These are phyloP conservation scores for Muntiacus muntjak DNA, from an alignment of 2,113 vertebrate species.

Conservation along the genomic window DNA sequence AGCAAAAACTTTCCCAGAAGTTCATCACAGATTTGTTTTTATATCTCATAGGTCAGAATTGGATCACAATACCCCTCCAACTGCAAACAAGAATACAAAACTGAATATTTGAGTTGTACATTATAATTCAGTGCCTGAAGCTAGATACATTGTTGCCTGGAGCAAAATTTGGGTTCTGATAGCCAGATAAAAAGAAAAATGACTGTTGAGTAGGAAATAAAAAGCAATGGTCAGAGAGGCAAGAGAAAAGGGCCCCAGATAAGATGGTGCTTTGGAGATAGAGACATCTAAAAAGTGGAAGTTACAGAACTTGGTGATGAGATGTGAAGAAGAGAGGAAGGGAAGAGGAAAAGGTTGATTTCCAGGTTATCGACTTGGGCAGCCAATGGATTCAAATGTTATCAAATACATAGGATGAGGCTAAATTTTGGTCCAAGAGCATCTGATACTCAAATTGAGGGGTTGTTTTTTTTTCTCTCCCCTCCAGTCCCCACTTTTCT, in stretches of 20 bases:
- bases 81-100: background rate
- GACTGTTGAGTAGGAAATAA: background rate
- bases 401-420: background rate
- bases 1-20: background rate
- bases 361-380: background rate
- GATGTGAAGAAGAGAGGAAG: background rate
- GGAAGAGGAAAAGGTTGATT: background rate
- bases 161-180: background rate
- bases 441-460: rapidly evolving
- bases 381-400: background rate
- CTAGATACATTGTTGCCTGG: background rate
- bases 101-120: background rate
- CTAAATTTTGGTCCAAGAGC: background rate
- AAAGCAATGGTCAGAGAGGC: background rate
- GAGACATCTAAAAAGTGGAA: background rate
- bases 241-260: background rate
- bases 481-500: background rate
- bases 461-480: background rate
- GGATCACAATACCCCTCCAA: background rate
- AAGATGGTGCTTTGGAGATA: background rate
- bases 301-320: background rate
- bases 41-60: background rate
- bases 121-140: background rate
- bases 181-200: background rate
- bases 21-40: background rate